phyloP scores from a whole-genome alignment of 1,140 invertebrate species.

The Condylostylus longicornis region DNA sequence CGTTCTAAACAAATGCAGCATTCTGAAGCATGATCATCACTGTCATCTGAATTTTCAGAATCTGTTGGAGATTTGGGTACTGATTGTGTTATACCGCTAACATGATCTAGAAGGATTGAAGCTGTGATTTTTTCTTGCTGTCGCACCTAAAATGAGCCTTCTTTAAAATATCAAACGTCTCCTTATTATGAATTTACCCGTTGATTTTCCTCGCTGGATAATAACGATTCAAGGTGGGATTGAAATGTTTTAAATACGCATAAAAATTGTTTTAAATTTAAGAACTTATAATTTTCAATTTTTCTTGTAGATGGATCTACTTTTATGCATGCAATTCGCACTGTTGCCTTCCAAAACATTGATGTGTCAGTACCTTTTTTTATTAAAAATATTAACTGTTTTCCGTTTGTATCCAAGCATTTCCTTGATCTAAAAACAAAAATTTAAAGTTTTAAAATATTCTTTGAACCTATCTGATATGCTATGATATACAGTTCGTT shows the following conservation, averaged over 20 bases:
- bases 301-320: slow-evolving; percentile 34
- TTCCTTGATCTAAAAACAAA: slow-evolving; percentile 36
- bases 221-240: slow-evolving; percentile 16
- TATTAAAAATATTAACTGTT: slow-evolving; percentile 45
- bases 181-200: too few species aligned
- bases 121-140: slow-evolving; percentile 15
- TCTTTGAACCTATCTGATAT: slow-evolving; percentile 1
- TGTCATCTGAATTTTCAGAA: slow-evolving; percentile 2
- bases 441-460: slow-evolving; percentile 3
- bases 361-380: slow-evolving; percentile 46
- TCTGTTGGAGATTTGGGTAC: slow-evolving; percentile 1
- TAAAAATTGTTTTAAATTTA: slow-evolving; percentile 46
- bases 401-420: slow-evolving; percentile 41
- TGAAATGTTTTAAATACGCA: slow-evolving; percentile 36
- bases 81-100: slow-evolving; percentile 13
- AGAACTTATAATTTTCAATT: slow-evolving; percentile 39
- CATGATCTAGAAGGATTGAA: slow-evolving; percentile 26
- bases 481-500: slow-evolving; percentile 34
- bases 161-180: too few species aligned
- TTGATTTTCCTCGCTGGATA: slow-evolving; percentile 15
- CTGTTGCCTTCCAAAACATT: slow-evolving; percentile 51
- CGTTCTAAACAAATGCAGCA: slow-evolving; percentile 58
- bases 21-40: slow-evolving; percentile 32
- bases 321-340: slow-evolving; percentile 50
- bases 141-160: too few species aligned